These are phyloP conservation scores for Acropora yongei DNA, from an alignment of 64 coral and sea anemone species.

Conservation along the genomic window DNA sequence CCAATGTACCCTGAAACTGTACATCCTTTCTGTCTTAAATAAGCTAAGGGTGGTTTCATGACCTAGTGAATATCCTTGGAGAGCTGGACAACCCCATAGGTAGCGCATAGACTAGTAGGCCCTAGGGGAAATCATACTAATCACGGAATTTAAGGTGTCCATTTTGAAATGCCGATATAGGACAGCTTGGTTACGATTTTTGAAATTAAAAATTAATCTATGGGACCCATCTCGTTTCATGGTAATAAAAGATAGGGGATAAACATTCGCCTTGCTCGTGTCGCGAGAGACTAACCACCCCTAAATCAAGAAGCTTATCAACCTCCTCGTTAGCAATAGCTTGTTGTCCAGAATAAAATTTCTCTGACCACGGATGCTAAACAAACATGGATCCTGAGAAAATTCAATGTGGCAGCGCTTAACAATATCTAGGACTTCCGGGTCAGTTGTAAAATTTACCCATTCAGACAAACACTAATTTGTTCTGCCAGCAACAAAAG, in stretches of 20 bases:
- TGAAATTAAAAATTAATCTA: constrained; percentile 77
- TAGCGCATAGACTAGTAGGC: constrained; percentile 37
- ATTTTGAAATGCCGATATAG: constrained; percentile 34
- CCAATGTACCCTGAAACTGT: constrained; percentile 41
- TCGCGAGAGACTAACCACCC: no score
- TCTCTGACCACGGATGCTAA: no score
- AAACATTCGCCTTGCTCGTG: constrained; percentile 22
- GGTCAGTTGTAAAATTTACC: no score
- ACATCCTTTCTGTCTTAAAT: constrained; percentile 33
- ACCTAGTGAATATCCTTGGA: constrained; percentile 63
- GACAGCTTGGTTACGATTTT: constrained; percentile 61
- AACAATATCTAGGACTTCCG: no score
- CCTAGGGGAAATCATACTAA: constrained; percentile 51
- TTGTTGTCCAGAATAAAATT: background rate
- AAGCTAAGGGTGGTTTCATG: constrained; percentile 48
- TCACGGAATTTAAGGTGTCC: constrained; percentile 12
- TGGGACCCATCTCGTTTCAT: constrained; percentile 56
- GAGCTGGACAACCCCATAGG: constrained; percentile 35
- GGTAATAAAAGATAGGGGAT: constrained; percentile 53
- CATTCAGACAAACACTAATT: no score
- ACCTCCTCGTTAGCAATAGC: constrained; percentile 15
- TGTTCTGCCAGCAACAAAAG: no score
- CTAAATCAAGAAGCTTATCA: constrained; percentile 23
- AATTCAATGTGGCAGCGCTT: no score
- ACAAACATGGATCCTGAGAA: no score